Base-by-base conservation (phyloP, 2,888 invertebrate genomes). In the Hybos culiciformis region DNA sequence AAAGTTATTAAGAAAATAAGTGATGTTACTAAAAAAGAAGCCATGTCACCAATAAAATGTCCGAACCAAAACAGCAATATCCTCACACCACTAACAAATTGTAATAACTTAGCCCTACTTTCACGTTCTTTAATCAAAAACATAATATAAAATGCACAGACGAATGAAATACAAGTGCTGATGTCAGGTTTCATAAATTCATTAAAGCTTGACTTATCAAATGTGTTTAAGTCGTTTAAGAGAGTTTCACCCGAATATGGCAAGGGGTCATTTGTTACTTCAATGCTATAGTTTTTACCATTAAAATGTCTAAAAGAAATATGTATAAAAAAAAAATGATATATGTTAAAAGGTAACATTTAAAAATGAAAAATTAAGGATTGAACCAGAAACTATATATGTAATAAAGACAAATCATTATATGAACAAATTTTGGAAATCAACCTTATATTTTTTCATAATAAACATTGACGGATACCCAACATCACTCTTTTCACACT, bases 91-190 rank as follows among this genome's bases (percentile, higher is more conserved):
- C 83, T 78, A 1, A 84, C 82, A 54, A 79, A 78, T 56, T 86
- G 85, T 20, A 85, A 66, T 37, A 85, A 72, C 56, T 84, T 84
- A 0, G 83, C 77, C 34, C 82, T 77, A 32, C 73, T 74, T n/a
- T 76, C 68, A 19, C 82, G 72, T 59, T 88, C 87, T 66, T 80
- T 62, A 24, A 63, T 58, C 47, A 70, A 58, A 48, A 80, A 80
- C 59, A 80, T 67, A 23, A 80, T 67, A 52, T 74, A 81, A 37
- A 80, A 75, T 4, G 62, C 54, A 39, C 75, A 74, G 2, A 78
- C 78, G 53, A 88, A 83, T n/a, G 80, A 75, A 65, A 87, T 72
- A 56, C 81, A 80, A 61, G 82, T 83, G 11, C 80, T 78, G 38
- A 86, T 68, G 50, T 80, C 81, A 45, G 78, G 74, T 0, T 83